Evolutionary conservation across 2,888 invertebrate genomes (phyloP).

Genomic region (Sabatieria punctata): DNA sequence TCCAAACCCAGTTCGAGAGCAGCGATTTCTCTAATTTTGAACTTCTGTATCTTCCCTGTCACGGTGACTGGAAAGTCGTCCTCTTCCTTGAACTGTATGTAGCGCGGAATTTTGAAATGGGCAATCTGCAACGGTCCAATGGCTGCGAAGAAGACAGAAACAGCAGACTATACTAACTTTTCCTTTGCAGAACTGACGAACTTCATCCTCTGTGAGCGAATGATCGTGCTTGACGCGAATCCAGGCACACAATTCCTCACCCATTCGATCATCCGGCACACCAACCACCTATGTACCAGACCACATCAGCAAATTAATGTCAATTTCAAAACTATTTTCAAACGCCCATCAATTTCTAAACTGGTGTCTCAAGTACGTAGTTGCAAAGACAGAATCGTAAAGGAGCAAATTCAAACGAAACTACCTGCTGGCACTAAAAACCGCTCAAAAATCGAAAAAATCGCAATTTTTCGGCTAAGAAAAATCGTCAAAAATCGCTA

Average conservation of each 20-base stretch:
- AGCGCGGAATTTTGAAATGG: slow-evolving; percentile 60
- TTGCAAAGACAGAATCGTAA: too few relatives aligned
- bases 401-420: too few relatives aligned
- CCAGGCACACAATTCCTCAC: slow-evolving; percentile 42
- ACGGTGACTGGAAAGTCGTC: slow-evolving; percentile 56
- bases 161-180: slow-evolving; percentile 29
- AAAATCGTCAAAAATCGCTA: too few relatives aligned
- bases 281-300: slow-evolving; percentile 38
- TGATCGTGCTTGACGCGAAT: slow-evolving; percentile 38
- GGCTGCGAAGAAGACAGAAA: neutral
- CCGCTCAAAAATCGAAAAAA: too few relatives aligned
- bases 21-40: slow-evolving; percentile 27
- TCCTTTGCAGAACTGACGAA: slow-evolving; percentile 42
- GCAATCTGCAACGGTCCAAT: slow-evolving; percentile 46
- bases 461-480: too few relatives aligned
- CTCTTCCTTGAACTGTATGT: slow-evolving; percentile 44
- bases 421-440: too few relatives aligned
- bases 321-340: too few relatives aligned
- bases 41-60: slow-evolving; percentile 68
- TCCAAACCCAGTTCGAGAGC: slow-evolving; percentile 17
- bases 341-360: too few relatives aligned
- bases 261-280: slow-evolving; percentile 40
- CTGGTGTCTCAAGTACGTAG: too few relatives aligned
- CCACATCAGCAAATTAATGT: too few relatives aligned
- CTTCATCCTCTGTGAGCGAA: slow-evolving; percentile 41